phyloP scores from a whole-genome alignment of 2,113 vertebrate genomes.

The Labeo rohita region DNA sequence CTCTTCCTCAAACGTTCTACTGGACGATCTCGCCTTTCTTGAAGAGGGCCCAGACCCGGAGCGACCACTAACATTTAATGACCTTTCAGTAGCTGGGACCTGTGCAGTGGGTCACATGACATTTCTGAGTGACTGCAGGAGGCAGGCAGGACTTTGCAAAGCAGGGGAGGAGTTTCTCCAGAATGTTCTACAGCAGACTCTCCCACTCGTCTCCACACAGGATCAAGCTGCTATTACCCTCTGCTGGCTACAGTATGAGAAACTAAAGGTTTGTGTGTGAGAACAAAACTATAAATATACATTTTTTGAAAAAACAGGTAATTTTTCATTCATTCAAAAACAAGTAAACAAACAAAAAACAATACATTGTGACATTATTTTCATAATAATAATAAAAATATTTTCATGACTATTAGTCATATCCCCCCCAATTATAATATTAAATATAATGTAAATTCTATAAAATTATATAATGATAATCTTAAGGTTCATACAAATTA shows the following conservation, averaged over 20 bases:
- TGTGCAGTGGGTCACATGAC: conserved; percentile 82
- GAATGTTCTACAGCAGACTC: conserved; percentile 78
- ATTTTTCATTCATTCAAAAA: background rate
- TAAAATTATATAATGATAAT: background rate
- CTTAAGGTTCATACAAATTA: background rate
- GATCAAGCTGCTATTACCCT: conserved; percentile 78
- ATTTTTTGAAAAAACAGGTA: background rate
- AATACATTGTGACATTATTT: background rate
- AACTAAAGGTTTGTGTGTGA: conserved; percentile 82
- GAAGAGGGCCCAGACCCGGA: conserved; percentile 65
- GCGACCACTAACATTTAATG: conserved; percentile 75
- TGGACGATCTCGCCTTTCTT: conserved; percentile 86
- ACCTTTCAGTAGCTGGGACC: conserved; percentile 74
- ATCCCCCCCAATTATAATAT: background rate
- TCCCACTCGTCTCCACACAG: conserved; percentile 75
- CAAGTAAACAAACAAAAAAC: background rate
- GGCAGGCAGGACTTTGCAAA: conserved; percentile 77
- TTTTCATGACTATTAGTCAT: background rate
- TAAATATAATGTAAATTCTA: too few relatives aligned
- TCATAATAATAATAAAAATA: background rate
- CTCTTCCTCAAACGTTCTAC: conserved; percentile 76
- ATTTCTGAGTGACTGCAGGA: conserved; percentile 68
- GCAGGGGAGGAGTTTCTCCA: conserved; percentile 89
- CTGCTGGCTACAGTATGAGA: conserved; percentile 90
- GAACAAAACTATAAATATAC: background rate